Evolutionary conservation across 2,113 vertebrate species (phyloP), one percentile per base, ranked within the genome.

Genomic region (Xyrauchen texanus): DNA sequence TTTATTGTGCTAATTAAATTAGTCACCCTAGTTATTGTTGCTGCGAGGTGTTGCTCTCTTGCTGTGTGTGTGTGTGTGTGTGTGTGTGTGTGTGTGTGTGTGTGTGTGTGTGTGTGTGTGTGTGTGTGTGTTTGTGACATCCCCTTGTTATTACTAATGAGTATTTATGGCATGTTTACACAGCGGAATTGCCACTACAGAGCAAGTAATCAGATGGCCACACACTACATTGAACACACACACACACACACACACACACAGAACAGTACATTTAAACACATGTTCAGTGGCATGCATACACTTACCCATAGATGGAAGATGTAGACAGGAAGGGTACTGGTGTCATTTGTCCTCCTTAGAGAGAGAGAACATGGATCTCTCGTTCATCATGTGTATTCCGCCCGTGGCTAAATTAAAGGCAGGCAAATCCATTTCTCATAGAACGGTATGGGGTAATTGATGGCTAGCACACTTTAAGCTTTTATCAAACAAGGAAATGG

Each of bases 131-230:
- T 80, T 57, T 67, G 71, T 67, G 55, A 15, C 66, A 62, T 76
- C 68, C 64, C 13, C 55, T 63, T 68, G 71, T 67, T 80, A 64
- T 77, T 57, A 55, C 83, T 85, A 87, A 88, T 90, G 82, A 89
- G 85, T 89, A 87, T 88, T 88, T 87, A 85, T 88, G 84, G 76
- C 65, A 77, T 83, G 47, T 74, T 81, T 83, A 89, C 84, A 83
- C 81, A 66, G 76, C 8, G 65, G 49, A 82, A 74, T 71, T 61
- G 80, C 78, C 68, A 66, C 71, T 81, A 69, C 76, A 83, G 70
- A 80, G 47, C 68, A 78, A 68, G 78, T 79, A 77, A 64, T 83
- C 63, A 74, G 76, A 72, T 70, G 70, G 76, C 74, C 68, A 65
- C n/a, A 78, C 60, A 11, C 45, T 71, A 58, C 53, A 71, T 15